Base-by-base conservation (phyloP, 2,797 vertebrate species). In the Gallirallus australis region DNA sequence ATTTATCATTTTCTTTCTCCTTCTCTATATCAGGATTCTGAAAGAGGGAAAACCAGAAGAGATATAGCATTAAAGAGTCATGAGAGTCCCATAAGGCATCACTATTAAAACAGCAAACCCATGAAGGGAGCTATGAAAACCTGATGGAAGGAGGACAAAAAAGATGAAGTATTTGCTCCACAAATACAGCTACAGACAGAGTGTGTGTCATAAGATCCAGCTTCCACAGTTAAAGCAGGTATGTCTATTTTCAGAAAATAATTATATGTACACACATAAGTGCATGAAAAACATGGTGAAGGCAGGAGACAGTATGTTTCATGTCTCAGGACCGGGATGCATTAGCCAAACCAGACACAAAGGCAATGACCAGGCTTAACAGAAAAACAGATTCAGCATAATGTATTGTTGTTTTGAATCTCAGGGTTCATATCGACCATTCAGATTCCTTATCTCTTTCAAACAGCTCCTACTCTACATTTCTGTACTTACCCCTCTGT, bases 31-130 rank as follows among this genome's bases (percentile, higher is more conserved):
- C 75, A 85, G 63, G 45, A 80, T 90, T 88, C 84, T 73, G 56
- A 82, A 92, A 70, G 70, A 92, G 82, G 37, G 35, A 79, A 94
- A 90, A 81, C 31, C 31, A 91, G 65, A 54, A 72, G 66, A 92
- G 45, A n/a, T 54, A 30, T 3, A 90, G 53, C 35, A 94, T 90
- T 66, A 82, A 37, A 90, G 30, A 72, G 31, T 31, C 64, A 95
- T 45, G 52, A 69, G 39, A 91, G 52, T 84, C 85, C 90, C 92
- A 11, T 86, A 91, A 92, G 82, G 93, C 77, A 75, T 5, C 1
- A 9, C 70, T 90, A 81, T 60, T 91, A 86, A 91, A 93, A 10
- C 12, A 40, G 42, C 27, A 88, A 83, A 92, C 40, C 31, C 33
- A 82, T 0, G 0, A 86, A 53, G 9, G 37, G 50, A 83, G 25